Evolutionary conservation across 1,140 invertebrate genomes (phyloP), one percentile per base, ranked within the genome.

Genomic region (Lepidostoma basale): DNA sequence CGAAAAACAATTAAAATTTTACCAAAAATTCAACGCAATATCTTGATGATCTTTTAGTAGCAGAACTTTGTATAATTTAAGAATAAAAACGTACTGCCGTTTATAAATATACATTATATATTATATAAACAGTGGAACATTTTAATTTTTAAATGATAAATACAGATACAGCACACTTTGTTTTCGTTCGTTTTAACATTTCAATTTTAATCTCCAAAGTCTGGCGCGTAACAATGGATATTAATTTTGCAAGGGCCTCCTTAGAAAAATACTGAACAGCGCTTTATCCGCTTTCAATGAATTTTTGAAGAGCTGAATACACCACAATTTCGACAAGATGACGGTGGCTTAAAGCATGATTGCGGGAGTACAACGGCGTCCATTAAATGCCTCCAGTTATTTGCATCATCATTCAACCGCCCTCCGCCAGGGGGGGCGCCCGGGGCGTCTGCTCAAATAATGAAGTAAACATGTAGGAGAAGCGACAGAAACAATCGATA

Each of bases 361-460:
- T 40, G 60, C n/a, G n/a, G n/a, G n/a, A n/a, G n/a, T 67, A 70
- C 58, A 68, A 25, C 49, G 56, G 36, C 65, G 69, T 58, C 69
- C 69, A 72, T 72, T 72, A 72, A 72, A 72, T 64, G 60, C 69
- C 56, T 36, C 33, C 65, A 47, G 69, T 72, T 67, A 68, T 72
- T 72, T 72, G 69, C 69, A 72, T 72, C 67, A 72, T 72, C 69
- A 58, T 59, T 67, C 69, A 62, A 30, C 60, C 33, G 25, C 62
- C 62, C 49, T 16, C 47, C 3, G 23, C 30, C 14, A 26, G 30
- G 62, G 44, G 62, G 18, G 10, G 62, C 62, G 40, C 62, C 42
- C 52, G 39, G 33, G 52, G 62, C 42, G 45, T 45, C 65, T 58
- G 25, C 67, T 63, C 47, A 68, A 72, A 72, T 65, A 72, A 72